Evolutionary conservation across 53 echinoderm and acorn worm species (phyloP).

Genomic region (Antedon mediterranea): DNA sequence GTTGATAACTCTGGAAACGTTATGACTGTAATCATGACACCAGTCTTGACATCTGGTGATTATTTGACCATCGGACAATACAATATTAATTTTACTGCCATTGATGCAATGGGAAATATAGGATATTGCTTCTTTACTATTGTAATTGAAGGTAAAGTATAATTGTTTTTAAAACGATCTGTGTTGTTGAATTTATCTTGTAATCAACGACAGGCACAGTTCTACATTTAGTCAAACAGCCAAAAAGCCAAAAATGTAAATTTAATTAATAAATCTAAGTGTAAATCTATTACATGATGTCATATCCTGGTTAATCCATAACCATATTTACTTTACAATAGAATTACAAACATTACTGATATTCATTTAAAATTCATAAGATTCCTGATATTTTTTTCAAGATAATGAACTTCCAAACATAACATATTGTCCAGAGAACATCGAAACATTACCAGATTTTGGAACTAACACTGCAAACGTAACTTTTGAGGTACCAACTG

Average conservation of each 20-base stretch:
- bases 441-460: not conserved
- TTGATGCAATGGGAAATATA: not conserved
- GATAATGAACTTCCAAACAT: not conserved
- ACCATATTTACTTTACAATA: too few species aligned
- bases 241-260: too few species aligned
- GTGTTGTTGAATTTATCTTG: too few species aligned
- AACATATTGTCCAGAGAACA: not conserved
- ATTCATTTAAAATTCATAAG: too few species aligned
- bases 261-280: too few species aligned
- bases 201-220: too few species aligned
- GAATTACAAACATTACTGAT: too few species aligned
- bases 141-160: not conserved
- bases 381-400: too few species aligned
- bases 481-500: not conserved
- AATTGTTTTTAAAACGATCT: too few species aligned
- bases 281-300: too few species aligned
- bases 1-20: slow-evolving; percentile 1
- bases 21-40: not conserved
- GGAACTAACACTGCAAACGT: not conserved
- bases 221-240: too few species aligned
- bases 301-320: too few species aligned
- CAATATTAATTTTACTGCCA: not conserved
- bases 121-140: not conserved
- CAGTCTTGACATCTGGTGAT: not conserved
- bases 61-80: not conserved